Evolutionary conservation across 2,797 vertebrate species (phyloP), one percentile per base, ranked within the genome.

Genomic region (Paguma larvata): DNA sequence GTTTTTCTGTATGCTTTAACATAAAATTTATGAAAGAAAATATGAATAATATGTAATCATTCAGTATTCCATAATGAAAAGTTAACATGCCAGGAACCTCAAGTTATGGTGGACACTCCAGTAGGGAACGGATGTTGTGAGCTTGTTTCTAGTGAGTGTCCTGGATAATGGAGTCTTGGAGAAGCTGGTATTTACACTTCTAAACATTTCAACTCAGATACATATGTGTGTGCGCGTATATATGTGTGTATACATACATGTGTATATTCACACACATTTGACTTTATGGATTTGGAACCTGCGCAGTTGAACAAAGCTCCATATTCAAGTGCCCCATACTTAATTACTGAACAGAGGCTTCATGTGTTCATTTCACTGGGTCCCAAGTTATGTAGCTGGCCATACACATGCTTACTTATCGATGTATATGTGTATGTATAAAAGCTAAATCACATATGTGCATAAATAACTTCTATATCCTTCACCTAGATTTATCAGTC

Each of bases 1-100:
- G 25, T 30, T 63, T 86, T 86, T 41, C 13, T 83, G 5, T 67
- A 23, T 85, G 44, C 63, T 65, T 95, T 53, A 91, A 85, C 82
- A 91, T 44, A 70, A 85, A 32, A 34, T 30, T 12, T 65, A 77
- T n/a, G 8, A 73, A 82, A 84, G n/a, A 41, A 80, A 83, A 84
- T 78, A 67, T 56, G 59, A 75, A 41, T 27, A 15, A 44, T 59
- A 48, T 8, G n/a, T 78, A 62, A 91, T 85, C 32, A 79, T 41
- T 62, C 34, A 16, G 41, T 38, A 72, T 91, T 75, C n/a, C 5
- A 25, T 15, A 91, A 82, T 65, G 23, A 91, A 91, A 95, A 34
- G 23, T 46, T 86, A 73, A 73, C 46, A 91, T 56, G 65, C 12
- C 44, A 53, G 38, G n/a, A 85, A 72, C n/a, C 53, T 91, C 63